phyloP scores from a whole-genome alignment of 2,888 invertebrate genomes.

The Muscina levida region DNA sequence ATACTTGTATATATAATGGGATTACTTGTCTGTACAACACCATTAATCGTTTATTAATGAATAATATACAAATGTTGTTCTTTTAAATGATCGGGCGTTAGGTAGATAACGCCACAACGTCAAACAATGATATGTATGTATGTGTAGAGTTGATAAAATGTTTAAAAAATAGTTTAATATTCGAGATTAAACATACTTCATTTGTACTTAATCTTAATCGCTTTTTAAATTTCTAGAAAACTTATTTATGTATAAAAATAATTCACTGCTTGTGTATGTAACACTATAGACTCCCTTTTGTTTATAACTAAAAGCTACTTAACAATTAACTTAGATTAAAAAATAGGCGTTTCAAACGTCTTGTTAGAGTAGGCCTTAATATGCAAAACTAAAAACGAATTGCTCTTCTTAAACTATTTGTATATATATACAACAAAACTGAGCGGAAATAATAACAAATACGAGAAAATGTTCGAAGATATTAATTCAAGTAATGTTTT shows the following conservation, averaged over 20 bases:
- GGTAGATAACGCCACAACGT: conserved; percentile 13
- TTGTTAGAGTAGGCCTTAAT: conserved; percentile 12
- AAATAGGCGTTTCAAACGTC: conserved; percentile 59
- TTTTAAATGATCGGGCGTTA: conserved; percentile 16
- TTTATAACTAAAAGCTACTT: conserved; percentile 54
- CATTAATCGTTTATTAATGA: conserved; percentile 6
- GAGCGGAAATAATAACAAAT: conserved; percentile 52
- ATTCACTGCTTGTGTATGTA: conserved; percentile 59
- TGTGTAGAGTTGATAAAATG: conserved; percentile 7
- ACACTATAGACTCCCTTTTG: conserved; percentile 62
- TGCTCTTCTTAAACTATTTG: conserved; percentile 32
- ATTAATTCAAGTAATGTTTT: conserved; percentile 65
- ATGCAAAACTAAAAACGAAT: conserved; percentile 46
- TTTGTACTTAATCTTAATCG: conserved; percentile 63
- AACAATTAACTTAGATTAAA: conserved; percentile 31
- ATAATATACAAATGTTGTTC: conserved; percentile 38
- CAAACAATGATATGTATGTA: conserved; percentile 31
- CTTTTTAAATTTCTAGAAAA: conserved; percentile 8
- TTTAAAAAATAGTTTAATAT: background rate
- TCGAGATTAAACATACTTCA: conserved; percentile 52
- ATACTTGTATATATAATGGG: conserved; percentile 59
- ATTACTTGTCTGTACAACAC: conserved; percentile 15
- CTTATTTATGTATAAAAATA: conserved; percentile 59
- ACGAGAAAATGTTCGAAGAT: conserved; percentile 49
- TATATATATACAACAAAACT: conserved; percentile 13